These are phyloP conservation scores for Aspidapion aeneum DNA, from an alignment of 2,888 invertebrate species.

Conservation along the genomic window DNA sequence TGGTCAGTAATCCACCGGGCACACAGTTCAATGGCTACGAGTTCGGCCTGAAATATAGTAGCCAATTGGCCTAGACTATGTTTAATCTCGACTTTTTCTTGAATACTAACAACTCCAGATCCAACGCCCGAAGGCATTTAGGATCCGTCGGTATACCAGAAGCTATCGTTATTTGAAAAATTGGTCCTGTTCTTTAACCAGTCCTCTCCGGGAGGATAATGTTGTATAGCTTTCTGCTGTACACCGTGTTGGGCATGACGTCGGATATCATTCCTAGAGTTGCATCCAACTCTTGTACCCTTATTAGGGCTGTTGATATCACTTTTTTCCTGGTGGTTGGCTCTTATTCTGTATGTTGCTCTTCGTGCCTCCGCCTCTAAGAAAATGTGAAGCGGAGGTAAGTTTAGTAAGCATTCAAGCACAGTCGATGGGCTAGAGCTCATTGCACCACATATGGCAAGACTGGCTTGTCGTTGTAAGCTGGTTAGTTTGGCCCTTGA, in stretches of 20 bases:
- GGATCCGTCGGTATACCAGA: background rate
- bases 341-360: background rate
- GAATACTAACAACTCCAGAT: background rate
- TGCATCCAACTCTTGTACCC: background rate
- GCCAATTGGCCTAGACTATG: background rate
- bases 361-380: background rate
- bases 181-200: background rate
- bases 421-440: background rate
- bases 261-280: background rate
- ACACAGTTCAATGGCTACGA: background rate
- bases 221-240: background rate
- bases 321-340: background rate
- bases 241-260: background rate
- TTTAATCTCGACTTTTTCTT: background rate
- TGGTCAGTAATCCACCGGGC: background rate
- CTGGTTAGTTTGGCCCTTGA: too few relatives aligned
- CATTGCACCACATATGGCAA: background rate
- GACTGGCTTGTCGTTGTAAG: too few relatives aligned
- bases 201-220: background rate
- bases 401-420: background rate
- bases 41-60: background rate
- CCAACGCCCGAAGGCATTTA: background rate
- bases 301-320: background rate
- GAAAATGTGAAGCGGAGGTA: background rate
- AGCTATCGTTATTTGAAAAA: background rate